Percentiles rank a stretch among this genome's conserved stretches.
These are phyloP conservation scores for Glyphotaelius pellucidus DNA, from an alignment of 2,888 invertebrate genomes.

Conservation along the genomic window DNA sequence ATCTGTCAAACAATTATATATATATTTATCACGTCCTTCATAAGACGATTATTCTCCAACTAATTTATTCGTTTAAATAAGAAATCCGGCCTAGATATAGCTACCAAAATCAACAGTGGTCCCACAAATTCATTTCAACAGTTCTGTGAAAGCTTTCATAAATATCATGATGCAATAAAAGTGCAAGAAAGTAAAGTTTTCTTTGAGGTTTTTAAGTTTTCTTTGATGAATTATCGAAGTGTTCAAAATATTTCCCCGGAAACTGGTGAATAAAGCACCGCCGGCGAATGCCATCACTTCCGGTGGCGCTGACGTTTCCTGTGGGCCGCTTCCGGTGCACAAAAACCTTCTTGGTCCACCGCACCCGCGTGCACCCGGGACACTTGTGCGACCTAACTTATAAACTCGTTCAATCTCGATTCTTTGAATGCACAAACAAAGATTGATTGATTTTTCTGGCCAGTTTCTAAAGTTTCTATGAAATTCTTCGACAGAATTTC, in stretches of 20 bases:
- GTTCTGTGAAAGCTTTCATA: background rate
- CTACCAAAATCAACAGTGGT: background rate
- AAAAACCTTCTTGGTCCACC: slow-evolving; percentile 21
- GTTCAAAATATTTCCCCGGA: background rate
- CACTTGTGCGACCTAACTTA: background rate
- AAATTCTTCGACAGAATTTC: background rate
- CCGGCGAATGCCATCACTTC: slow-evolving; percentile 25
- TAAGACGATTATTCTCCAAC: too few relatives aligned
- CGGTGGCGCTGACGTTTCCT: slow-evolving; percentile 43
- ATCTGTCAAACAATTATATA: too few relatives aligned
- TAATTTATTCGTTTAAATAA: too few relatives aligned
- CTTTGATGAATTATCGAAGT: background rate
- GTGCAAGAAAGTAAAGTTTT: background rate
- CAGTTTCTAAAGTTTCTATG: background rate
- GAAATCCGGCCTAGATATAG: background rate
- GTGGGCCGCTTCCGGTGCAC: slow-evolving; percentile 39
- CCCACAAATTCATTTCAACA: background rate
- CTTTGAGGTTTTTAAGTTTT: background rate
- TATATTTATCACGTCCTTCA: too few relatives aligned
- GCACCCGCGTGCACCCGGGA: slow-evolving; percentile 8
- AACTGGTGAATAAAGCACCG: background rate
- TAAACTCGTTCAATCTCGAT: background rate
- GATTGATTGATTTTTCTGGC: background rate
- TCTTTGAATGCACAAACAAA: background rate
- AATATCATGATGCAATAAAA: too few relatives aligned